Conservation (phyloP, 2,113 vertebrate species). For the Larimichthys polyactis region DNA sequence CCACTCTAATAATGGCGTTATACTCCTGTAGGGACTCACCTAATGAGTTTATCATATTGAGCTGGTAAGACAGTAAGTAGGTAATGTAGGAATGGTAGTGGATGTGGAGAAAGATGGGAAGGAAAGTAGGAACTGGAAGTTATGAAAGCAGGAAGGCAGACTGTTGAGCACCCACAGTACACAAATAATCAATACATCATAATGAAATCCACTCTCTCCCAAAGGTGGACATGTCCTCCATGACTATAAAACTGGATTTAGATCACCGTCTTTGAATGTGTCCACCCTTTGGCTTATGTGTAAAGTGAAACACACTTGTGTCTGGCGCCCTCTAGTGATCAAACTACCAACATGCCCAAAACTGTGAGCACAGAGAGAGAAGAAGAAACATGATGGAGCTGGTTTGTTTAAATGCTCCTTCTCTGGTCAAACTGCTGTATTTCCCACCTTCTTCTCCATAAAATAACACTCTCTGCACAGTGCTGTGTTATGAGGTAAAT, state of each 20-base stretch:
- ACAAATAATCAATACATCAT: neutral
- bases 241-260: neutral
- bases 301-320: conserved; percentile 16
- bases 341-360: neutral
- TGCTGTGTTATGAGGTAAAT: neutral
- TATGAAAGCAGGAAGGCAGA: neutral
- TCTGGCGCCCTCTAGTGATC: conserved; percentile 67
- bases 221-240: neutral
- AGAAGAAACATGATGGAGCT: neutral
- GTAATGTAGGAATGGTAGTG: neutral
- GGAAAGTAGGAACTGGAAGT: neutral
- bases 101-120: neutral
- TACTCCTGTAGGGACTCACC: neutral
- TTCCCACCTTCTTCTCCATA: neutral
- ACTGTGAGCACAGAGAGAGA: neutral
- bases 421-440: neutral
- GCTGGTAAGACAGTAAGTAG: neutral
- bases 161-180: neutral
- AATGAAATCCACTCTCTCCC: neutral
- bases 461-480: neutral
- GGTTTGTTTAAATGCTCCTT: neutral
- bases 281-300: neutral
- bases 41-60: conserved; percentile 1
- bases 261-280: neutral
- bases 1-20: neutral